Evolutionary conservation across 2,113 vertebrate genomes (phyloP).

Genomic region (Corythornis cristatus): DNA sequence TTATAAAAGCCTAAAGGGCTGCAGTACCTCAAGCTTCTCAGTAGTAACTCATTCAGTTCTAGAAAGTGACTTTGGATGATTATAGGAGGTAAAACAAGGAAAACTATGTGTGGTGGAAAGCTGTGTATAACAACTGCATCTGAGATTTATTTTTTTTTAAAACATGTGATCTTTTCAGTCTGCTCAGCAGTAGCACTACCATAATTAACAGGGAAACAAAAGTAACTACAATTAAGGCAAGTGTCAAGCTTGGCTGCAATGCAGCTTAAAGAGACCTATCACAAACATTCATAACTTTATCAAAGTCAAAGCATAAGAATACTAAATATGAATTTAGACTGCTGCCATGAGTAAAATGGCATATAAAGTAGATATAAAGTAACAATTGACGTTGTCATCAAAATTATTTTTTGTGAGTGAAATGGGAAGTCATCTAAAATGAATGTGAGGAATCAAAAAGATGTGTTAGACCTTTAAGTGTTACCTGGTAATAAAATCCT

Average conservation of each 20-base stretch:
- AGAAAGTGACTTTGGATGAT: background rate
- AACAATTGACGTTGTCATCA: background rate
- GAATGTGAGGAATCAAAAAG: background rate
- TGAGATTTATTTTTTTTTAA: background rate
- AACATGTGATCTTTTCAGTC: background rate
- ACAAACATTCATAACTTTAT: background rate
- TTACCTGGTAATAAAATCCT: background rate
- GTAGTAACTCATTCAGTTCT: background rate
- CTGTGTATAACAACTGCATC: background rate
- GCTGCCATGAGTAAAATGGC: rapidly evolving
- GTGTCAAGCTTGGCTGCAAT: background rate
- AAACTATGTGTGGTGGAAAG: background rate
- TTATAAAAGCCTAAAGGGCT: background rate
- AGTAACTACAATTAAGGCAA: background rate
- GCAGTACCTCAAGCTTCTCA: background rate
- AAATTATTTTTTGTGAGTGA: background rate
- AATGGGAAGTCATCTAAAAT: background rate
- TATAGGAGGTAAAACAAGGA: background rate
- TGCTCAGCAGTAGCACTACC: background rate
- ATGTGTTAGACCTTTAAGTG: background rate
- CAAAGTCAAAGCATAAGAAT: background rate
- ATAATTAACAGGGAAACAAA: background rate
- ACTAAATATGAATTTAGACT: background rate
- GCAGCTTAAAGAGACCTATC: background rate
- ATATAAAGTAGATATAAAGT: background rate